Evolutionary conservation across 2,113 vertebrate species (phyloP), one percentile per base, ranked within the genome.

Genomic region (Talpa occidentalis): DNA sequence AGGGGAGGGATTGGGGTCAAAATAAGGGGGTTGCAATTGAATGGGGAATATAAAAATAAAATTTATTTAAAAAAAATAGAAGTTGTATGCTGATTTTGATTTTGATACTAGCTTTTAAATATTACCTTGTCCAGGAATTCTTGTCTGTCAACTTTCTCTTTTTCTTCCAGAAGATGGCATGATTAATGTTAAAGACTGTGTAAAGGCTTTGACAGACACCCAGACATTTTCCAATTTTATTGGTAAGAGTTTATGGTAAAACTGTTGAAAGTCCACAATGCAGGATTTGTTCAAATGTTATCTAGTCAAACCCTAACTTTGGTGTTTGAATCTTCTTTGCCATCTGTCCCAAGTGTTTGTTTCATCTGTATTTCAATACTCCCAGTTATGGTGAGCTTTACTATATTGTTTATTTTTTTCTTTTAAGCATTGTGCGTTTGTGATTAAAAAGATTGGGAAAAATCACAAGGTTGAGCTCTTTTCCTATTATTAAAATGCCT

Each of bases 111-210:
- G 14, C 10, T 42, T 95, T 93, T 85, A 64, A 78, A 59, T 72
- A 54, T 78, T n/a, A 60, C 8, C 2, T 74, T 93, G 32, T 56
- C 59, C 37, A 76, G 49, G 19, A 59, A 16, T 89, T 85, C 32
- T 85, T 60, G 11, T 56, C 49, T 95, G 64, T 86, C 6, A 67
- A 32, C 10, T 67, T 9, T 81, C 10, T 52, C 11, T 89, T 78
- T 93, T 73, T 47, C 40, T 60, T 93, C 12, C 78, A 96, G 94
- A 95, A 64, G 91, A 90, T 26, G 90, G 88, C 42, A 94, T 37
- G 30, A 44, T 97, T 35, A 94, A 85, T 84, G 28, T 95, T 90
- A 94, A 94, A 73, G 94, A 96, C 32, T 78, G 76, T 49, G 37
- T 96, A 30, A 78, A 70, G 52, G 47, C 70, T 69, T 47, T 97